Percentiles rank a stretch among this genome's conserved stretches.
Conservation (phyloP, 2,113 vertebrate species). For the Syrmaticus mikado region DNA sequence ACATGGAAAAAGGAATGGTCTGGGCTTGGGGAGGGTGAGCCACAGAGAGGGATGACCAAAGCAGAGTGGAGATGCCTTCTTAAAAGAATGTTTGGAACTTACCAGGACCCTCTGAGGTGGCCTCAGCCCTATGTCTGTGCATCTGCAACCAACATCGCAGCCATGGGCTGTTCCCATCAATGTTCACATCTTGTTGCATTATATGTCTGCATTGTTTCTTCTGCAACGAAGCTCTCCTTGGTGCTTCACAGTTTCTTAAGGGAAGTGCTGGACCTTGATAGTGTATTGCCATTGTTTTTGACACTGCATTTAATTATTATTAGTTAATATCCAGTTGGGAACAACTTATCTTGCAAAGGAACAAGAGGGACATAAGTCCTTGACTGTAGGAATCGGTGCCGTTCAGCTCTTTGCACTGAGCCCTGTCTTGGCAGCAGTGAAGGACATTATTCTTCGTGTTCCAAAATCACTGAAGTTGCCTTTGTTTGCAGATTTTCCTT, state of each 20-base stretch:
- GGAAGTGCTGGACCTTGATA: neutral
- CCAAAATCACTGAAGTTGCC: neutral
- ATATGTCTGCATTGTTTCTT: neutral
- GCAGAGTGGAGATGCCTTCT: neutral
- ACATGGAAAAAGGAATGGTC: neutral
- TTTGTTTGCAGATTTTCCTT: neutral
- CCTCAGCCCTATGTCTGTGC: neutral
- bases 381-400: fast-evolving
- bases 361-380: neutral
- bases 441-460: constrained; percentile 37
- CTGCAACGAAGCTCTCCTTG: neutral
- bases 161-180: neutral
- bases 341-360: neutral
- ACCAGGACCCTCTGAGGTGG: neutral
- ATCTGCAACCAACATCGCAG: neutral
- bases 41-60: neutral
- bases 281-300: neutral
- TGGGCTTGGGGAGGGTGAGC: neutral
- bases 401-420: neutral
- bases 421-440: neutral
- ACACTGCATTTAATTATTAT: fast-evolving
- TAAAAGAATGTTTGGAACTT: neutral
- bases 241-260: fast-evolving
- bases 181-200: fast-evolving
- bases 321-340: neutral